Conservation (phyloP, 2,888 invertebrate genomes). For the Notodonta dromedarius region DNA sequence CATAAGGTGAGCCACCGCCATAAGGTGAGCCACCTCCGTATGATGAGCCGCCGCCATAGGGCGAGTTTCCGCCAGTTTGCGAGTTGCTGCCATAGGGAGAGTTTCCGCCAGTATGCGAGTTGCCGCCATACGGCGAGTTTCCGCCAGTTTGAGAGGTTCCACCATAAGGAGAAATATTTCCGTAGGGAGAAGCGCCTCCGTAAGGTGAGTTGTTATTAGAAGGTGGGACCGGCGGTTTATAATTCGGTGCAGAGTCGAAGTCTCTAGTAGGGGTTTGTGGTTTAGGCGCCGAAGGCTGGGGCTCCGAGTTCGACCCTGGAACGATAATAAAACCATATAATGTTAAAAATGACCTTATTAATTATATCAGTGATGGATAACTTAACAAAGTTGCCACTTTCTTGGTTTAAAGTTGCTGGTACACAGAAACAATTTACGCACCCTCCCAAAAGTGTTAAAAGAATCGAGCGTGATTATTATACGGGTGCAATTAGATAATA, state of each 20-base stretch:
- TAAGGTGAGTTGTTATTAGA: conserved; percentile 36
- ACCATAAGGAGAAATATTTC: conserved; percentile 39
- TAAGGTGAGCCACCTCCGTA: conserved; percentile 31
- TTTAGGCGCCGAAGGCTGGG: conserved; percentile 60
- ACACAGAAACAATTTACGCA: too few species aligned
- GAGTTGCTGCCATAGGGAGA: conserved; percentile 29
- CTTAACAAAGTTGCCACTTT: too few species aligned
- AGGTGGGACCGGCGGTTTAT: conserved; percentile 76
- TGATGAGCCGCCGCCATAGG: conserved; percentile 31
- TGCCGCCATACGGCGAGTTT: conserved; percentile 31
- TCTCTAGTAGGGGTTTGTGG: conserved; percentile 59
- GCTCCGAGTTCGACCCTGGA: conserved; percentile 73
- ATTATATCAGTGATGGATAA: too few species aligned
- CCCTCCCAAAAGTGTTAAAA: too few species aligned
- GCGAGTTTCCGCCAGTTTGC: conserved; percentile 25
- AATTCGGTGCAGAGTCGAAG: conserved; percentile 68
- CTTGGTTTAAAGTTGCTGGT: too few species aligned
- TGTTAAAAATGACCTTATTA: too few species aligned
- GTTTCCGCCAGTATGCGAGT: conserved; percentile 31
- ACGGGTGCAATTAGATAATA: too few species aligned
- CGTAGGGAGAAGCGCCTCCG: conserved; percentile 42
- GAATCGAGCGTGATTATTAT: too few species aligned
- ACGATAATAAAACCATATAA: conserved; percentile 14
- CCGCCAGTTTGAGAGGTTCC: conserved; percentile 36
- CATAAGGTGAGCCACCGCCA: conserved; percentile 42